Percentiles rank a stretch among this genome's conserved stretches.
These are phyloP conservation scores for Caracal caracal DNA, from an alignment of 2,113 vertebrate genomes.

Conservation along the genomic window DNA sequence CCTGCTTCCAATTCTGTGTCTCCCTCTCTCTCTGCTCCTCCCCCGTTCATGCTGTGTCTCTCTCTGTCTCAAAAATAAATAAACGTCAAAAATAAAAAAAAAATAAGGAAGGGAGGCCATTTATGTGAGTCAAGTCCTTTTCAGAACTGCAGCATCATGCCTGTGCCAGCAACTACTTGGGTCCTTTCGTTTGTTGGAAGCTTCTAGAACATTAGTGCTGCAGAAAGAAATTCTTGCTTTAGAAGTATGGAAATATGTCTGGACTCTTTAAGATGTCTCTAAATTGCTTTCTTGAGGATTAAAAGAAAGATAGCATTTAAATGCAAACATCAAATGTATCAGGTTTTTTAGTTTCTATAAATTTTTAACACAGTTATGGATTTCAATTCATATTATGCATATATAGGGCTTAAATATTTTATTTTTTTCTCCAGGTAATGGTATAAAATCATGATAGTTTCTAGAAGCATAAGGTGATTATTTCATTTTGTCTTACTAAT, in stretches of 20 bases:
- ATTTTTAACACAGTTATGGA: slow-evolving; percentile 37
- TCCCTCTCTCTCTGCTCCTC: too few relatives aligned
- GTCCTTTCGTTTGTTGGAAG: not conserved
- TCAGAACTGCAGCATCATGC: not conserved
- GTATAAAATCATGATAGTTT: slow-evolving; percentile 56
- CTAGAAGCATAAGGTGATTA: slow-evolving; percentile 55
- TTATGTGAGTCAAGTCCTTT: not conserved
- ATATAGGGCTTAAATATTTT: slow-evolving; percentile 53
- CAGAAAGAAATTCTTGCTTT: not conserved
- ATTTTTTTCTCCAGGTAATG: slow-evolving; percentile 39
- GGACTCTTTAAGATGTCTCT: not conserved
- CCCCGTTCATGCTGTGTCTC: too few relatives aligned
- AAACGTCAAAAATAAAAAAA: too few relatives aligned
- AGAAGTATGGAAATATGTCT: not conserved
- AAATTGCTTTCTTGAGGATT: slow-evolving; percentile 11
- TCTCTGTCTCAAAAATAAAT: too few relatives aligned
- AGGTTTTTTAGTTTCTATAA: slow-evolving; percentile 26
- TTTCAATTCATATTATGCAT: slow-evolving; percentile 23
- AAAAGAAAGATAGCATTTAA: slow-evolving; percentile 6
- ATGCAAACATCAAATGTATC: not conserved
- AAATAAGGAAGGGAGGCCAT: not conserved
- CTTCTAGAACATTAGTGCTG: not conserved
- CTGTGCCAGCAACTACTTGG: not conserved
- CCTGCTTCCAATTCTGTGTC: too few relatives aligned
- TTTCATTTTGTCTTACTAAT: slow-evolving; percentile 72